Evolutionary conservation across 53 echinoderm and acorn worm genomes (phyloP), one percentile per base, ranked within the genome.

Genomic region (Astropecten irregularis): DNA sequence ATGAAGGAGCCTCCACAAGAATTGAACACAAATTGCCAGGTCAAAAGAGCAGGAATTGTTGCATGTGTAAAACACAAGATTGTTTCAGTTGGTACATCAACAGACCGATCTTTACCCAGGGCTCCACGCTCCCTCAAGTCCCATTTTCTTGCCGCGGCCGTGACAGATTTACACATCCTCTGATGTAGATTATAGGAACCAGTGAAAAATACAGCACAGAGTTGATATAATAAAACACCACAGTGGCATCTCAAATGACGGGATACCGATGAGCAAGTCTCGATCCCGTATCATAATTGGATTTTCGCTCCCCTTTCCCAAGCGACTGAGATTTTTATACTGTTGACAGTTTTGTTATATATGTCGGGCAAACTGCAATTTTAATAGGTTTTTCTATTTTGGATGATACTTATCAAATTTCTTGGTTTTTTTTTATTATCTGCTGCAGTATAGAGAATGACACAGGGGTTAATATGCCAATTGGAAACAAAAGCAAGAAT

Each of bases 101-200:
- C n/a, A n/a, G n/a, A n/a, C n/a, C n/a, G n/a, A n/a, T n/a, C n/a
- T n/a, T n/a, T n/a, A n/a, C n/a, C n/a, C n/a, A n/a, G n/a, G n/a
- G n/a, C n/a, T n/a, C n/a, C n/a, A n/a, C n/a, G n/a, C n/a, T n/a
- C n/a, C n/a, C n/a, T n/a, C n/a, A n/a, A n/a, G n/a, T n/a, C n/a
- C n/a, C n/a, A n/a, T n/a, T n/a, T n/a, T n/a, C n/a, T n/a, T n/a
- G n/a, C n/a, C 30, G 57, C 57, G 15, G 38, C 44, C 34, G 37
- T 16, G 58, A 76, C 56, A 76, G 76, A 76, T 76, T 76, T 76
- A 76, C 42, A 42, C 26, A 49, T 27, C 28, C 42, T 76, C 76
- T 76, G 58, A 58, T 76, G 56, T 76, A 46, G 76, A 51, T 76
- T 56, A 76, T 58, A 23, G 56, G 26, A 76, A 40, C 57, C n/a